These are phyloP conservation scores for Criorhina ranunculi DNA, from an alignment of 2,888 invertebrate genomes.

Conservation along the genomic window DNA sequence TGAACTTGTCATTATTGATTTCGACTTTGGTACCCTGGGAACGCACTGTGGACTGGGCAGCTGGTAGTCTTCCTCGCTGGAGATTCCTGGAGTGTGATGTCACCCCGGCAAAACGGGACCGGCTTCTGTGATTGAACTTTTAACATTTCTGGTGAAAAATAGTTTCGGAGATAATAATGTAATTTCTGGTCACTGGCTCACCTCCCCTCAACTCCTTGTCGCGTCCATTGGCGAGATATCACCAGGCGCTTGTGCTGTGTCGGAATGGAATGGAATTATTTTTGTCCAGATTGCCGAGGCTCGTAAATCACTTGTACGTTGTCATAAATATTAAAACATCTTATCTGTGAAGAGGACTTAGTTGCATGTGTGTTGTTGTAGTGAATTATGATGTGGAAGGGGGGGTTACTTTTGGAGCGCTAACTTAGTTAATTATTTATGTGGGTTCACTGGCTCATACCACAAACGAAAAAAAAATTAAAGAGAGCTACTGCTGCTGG, in stretches of 20 bases:
- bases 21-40: slow-evolving; percentile 78
- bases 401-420: slow-evolving; percentile 71
- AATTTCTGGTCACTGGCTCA: slow-evolving; percentile 74
- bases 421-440: slow-evolving; percentile 85
- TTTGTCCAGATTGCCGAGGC: slow-evolving; percentile 80
- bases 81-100: slow-evolving; percentile 48
- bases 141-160: slow-evolving; percentile 64
- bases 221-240: slow-evolving; percentile 26
- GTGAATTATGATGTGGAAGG: slow-evolving; percentile 60
- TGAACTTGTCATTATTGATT: slow-evolving; percentile 84
- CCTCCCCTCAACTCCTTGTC: slow-evolving; percentile 3
- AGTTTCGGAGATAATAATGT: slow-evolving; percentile 73
- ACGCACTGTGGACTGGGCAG: slow-evolving; percentile 65
- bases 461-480: background rate
- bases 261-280: slow-evolving; percentile 81
- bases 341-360: slow-evolving; percentile 80
- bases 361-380: slow-evolving; percentile 31
- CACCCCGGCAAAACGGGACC: slow-evolving; percentile 11
- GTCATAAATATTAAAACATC: slow-evolving; percentile 85
- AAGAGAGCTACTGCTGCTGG: background rate
- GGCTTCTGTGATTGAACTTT: slow-evolving; percentile 61
- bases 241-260: slow-evolving; percentile 30
- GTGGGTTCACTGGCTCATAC: slow-evolving; percentile 72
- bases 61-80: slow-evolving; percentile 35
- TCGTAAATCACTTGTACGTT: slow-evolving; percentile 79